Percentiles rank a stretch among this genome's conserved stretches.
Evolutionary conservation across 1,140 invertebrate species (phyloP).

Genomic region (Bathynomus jamesi): DNA sequence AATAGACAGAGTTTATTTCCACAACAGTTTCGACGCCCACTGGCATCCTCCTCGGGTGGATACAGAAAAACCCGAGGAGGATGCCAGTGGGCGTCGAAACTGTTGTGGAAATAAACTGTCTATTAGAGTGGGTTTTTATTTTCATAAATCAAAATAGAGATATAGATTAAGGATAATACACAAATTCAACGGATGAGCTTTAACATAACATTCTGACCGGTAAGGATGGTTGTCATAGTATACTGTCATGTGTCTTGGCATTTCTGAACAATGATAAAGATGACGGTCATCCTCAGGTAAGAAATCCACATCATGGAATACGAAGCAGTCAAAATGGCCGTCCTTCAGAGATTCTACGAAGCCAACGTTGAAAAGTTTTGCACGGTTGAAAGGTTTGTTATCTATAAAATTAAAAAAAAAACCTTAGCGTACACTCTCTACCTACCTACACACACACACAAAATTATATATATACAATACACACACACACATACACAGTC

Average conservation of each 20-base stretch:
- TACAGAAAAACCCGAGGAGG: no score
- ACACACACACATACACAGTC: background rate
- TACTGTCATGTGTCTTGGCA: slow-evolving; percentile 85
- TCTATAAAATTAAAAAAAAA: background rate
- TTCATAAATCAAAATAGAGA: no score
- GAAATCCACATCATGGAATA: slow-evolving; percentile 93
- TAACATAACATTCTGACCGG: background rate
- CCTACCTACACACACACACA: background rate
- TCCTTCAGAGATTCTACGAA: slow-evolving; percentile 74
- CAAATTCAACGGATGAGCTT: no score
- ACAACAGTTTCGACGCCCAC: no score
- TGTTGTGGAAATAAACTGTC: no score
- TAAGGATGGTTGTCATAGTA: background rate
- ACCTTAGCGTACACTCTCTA: background rate
- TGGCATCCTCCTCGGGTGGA: no score
- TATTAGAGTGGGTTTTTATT: no score
- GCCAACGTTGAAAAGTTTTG: slow-evolving; percentile 91
- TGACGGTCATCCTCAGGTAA: slow-evolving; percentile 87
- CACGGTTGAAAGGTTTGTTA: slow-evolving; percentile 65
- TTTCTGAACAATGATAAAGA: slow-evolving; percentile 77
- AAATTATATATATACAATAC: background rate
- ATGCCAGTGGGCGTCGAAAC: no score
- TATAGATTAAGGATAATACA: no score
- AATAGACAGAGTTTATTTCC: no score
- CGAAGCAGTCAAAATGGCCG: slow-evolving; percentile 72